These are phyloP conservation scores for Pipistrellus pipistrellus DNA, from an alignment of 2,797 vertebrate genomes.

Conservation along the genomic window DNA sequence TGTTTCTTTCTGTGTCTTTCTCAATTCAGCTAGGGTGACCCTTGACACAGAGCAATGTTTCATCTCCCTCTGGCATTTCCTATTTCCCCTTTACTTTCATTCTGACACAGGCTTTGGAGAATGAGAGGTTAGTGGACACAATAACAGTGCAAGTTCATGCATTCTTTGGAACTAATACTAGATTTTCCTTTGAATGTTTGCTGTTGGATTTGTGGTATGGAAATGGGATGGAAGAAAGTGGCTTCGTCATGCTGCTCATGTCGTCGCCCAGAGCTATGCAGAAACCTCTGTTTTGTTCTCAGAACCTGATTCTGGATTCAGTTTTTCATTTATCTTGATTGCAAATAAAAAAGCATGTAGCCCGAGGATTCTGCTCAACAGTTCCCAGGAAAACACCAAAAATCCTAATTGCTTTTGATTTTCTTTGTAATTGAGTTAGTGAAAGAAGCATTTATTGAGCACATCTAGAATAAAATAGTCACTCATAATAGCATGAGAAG, in stretches of 20 bases:
- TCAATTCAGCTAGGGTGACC: not conserved
- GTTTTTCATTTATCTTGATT: conserved; percentile 44
- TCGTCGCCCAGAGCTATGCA: conserved; percentile 27
- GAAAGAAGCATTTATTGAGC: conserved; percentile 60
- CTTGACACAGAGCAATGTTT: conserved; percentile 25
- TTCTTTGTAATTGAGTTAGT: conserved; percentile 55
- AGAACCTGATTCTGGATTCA: not conserved
- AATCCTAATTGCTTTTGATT: conserved; percentile 70
- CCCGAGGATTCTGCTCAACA: conserved; percentile 47
- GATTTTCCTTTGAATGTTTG: conserved; percentile 16
- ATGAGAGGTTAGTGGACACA: conserved; percentile 22
- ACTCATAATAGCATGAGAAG: not conserved
- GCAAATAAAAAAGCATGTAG: conserved; percentile 47
- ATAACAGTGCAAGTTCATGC: not conserved
- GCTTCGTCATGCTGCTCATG: conserved; percentile 27
- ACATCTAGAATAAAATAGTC: not conserved
- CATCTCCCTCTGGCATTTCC: conserved; percentile 18
- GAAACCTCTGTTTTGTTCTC: conserved; percentile 59
- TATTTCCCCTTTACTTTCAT: not conserved
- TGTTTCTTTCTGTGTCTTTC: not conserved
- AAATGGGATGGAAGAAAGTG: conserved; percentile 65
- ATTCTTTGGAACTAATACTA: conserved; percentile 43
- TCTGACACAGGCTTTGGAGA: not conserved
- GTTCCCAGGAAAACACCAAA: conserved; percentile 67
- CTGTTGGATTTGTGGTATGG: not conserved